phyloP scores from a whole-genome alignment of 2,113 vertebrate genomes.

The Copsychus sechellarum region DNA sequence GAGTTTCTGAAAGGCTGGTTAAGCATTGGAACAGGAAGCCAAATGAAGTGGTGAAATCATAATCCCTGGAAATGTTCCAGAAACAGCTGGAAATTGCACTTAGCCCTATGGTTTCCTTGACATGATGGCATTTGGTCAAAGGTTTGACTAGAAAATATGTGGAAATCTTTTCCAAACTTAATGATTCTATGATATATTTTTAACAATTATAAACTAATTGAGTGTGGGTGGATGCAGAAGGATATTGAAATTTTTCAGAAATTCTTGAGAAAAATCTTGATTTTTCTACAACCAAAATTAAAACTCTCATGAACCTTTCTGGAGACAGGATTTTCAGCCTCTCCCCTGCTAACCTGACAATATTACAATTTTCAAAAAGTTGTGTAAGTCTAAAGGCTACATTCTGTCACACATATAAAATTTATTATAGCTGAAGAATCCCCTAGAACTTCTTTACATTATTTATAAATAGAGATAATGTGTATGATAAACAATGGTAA shows the following conservation, averaged over 20 bases:
- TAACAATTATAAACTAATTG: not conserved
- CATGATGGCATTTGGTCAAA: not conserved
- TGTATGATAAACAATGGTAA: not conserved
- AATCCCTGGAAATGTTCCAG: not conserved
- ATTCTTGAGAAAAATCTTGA: not conserved
- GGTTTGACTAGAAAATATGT: not conserved
- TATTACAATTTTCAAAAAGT: not conserved
- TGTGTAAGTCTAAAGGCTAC: not conserved
- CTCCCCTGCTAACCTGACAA: fast-evolving
- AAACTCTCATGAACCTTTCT: not conserved
- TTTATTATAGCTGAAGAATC: not conserved
- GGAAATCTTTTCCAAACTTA: not conserved
- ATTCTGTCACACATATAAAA: not conserved
- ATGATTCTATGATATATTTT: not conserved
- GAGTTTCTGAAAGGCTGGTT: not conserved
- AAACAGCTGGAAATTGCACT: not conserved
- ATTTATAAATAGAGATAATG: not conserved
- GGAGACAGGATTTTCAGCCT: not conserved
- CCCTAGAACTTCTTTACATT: not conserved
- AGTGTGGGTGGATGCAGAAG: fast-evolving
- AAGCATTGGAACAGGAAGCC: not conserved
- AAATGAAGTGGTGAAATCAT: not conserved
- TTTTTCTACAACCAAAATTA: not conserved
- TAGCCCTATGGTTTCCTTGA: not conserved
- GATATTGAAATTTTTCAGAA: not conserved